A percentile compares a stretch with the other conserved stretches of the same genome.
Evolutionary conservation across 2,888 invertebrate species (phyloP).

Genomic region (Lucinisca nassula): DNA sequence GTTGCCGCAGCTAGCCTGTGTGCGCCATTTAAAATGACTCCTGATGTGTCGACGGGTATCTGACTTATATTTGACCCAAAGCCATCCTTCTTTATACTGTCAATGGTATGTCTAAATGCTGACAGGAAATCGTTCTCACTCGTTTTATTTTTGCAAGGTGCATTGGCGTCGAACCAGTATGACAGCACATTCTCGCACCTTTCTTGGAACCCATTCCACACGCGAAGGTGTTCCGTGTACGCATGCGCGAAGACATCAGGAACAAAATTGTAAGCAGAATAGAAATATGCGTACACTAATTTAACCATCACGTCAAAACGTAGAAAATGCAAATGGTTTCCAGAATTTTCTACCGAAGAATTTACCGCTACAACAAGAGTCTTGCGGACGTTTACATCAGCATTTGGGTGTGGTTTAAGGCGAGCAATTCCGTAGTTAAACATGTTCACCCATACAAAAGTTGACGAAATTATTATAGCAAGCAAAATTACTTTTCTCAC

Average conservation of each 20-base stretch:
- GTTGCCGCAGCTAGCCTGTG: neutral
- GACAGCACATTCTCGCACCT: neutral
- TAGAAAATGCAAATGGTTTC: neutral
- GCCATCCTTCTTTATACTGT: neutral
- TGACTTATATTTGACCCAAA: neutral
- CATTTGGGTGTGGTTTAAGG: too few species aligned
- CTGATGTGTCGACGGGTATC: neutral
- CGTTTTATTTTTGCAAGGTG: neutral
- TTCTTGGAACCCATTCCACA: neutral
- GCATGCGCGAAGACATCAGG: neutral
- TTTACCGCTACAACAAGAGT: neutral
- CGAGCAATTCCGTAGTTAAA: too few species aligned
- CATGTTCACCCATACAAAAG: too few species aligned
- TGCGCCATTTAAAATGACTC: neutral
- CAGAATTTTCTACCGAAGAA: neutral
- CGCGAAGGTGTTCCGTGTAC: neutral
- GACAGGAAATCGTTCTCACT: neutral
- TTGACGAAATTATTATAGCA: too few species aligned
- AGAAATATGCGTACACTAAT: neutral
- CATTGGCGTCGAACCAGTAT: neutral
- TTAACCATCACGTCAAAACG: neutral
- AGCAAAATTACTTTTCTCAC: too few species aligned
- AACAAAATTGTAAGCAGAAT: neutral
- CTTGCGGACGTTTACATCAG: too few species aligned
- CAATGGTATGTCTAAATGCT: neutral